Evolutionary conservation across 2,888 invertebrate species (phyloP).

Genomic region (Corythucha ciliata): DNA sequence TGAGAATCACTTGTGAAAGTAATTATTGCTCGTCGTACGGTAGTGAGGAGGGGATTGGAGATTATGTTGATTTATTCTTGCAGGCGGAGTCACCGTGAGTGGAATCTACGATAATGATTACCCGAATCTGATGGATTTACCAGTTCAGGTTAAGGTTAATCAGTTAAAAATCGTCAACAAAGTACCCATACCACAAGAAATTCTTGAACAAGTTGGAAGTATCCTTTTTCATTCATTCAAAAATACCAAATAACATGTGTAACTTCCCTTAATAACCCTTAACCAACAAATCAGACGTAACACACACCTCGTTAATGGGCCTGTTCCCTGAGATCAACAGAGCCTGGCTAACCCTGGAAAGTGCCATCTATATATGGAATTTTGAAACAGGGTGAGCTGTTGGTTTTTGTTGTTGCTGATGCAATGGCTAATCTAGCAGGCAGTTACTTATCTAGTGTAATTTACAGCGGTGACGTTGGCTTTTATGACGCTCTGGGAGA

Average conservation of each 20-base stretch:
- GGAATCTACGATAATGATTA: slow-evolving; percentile 87
- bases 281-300: slow-evolving; percentile 12
- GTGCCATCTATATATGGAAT: slow-evolving; percentile 96
- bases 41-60: neutral
- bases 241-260: no score
- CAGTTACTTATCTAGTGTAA: slow-evolving; percentile 4
- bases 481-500: slow-evolving; percentile 94
- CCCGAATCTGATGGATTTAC: slow-evolving; percentile 62
- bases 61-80: slow-evolving; percentile 32
- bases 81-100: slow-evolving; percentile 73
- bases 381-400: slow-evolving; percentile 68
- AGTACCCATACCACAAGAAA: slow-evolving; percentile 84
- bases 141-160: slow-evolving; percentile 59
- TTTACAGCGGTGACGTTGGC: slow-evolving; percentile 74
- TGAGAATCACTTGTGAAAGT: slow-evolving; percentile 45
- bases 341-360: slow-evolving; percentile 96
- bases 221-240: slow-evolving; percentile 60
- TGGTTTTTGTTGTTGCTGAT: neutral
- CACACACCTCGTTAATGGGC: slow-evolving; percentile 57
- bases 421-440: neutral
- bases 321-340: slow-evolving; percentile 91
- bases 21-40: slow-evolving; percentile 21
- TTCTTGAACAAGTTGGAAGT: slow-evolving; percentile 92
- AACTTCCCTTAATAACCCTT: no score
- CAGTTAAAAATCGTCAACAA: slow-evolving; percentile 72